Percentiles rank a stretch among this genome's conserved stretches.
Conservation (phyloP, 2,797 vertebrate genomes). For the Cygnus olor region DNA sequence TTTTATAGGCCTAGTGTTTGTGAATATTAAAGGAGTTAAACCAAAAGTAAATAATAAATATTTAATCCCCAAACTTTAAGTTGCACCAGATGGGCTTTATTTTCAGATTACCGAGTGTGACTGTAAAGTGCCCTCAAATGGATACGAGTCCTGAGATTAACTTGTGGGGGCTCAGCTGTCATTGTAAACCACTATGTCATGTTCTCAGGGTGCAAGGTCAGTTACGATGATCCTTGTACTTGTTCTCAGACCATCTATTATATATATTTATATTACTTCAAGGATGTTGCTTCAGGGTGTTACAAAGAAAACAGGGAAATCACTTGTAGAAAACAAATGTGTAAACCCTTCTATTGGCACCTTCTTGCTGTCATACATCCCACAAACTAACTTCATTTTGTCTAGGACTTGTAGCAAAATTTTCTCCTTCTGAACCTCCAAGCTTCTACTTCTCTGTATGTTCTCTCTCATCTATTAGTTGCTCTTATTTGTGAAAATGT, state of each 20-base stretch:
- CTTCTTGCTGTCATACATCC: neutral
- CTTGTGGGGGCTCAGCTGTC: neutral
- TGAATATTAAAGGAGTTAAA: constrained; percentile 9
- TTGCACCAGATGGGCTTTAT: neutral
- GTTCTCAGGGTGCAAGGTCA: neutral
- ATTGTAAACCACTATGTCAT: neutral
- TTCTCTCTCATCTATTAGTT: neutral
- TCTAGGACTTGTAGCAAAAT: neutral
- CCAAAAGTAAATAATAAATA: neutral
- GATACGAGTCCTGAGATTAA: neutral
- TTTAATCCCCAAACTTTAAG: neutral
- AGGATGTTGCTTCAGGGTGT: neutral
- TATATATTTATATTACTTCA: neutral
- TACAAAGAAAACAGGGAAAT: neutral
- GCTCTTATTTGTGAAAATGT: neutral
- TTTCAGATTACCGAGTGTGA: neutral
- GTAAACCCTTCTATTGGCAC: neutral
- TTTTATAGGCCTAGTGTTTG: neutral
- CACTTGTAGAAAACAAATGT: neutral
- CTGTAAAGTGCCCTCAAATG: neutral
- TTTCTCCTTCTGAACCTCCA: neutral
- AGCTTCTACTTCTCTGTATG: neutral
- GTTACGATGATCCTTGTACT: neutral
- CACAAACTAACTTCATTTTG: neutral
- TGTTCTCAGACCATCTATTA: neutral